phyloP scores from a whole-genome alignment of 2,797 vertebrate species.

The Esox lucius region DNA sequence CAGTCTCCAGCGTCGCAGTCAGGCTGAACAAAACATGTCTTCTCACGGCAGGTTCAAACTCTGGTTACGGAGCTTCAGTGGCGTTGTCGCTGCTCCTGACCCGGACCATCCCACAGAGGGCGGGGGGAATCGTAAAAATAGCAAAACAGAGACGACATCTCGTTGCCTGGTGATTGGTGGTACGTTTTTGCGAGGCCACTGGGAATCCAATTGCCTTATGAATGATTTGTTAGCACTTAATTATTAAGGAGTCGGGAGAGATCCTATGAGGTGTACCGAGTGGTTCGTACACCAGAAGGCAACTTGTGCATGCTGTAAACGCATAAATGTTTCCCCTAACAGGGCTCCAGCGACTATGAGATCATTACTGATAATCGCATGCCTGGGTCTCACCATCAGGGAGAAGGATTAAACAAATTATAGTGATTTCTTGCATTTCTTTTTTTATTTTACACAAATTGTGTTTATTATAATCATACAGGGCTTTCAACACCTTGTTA shows the following conservation, averaged over 20 bases:
- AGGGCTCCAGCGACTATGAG: constrained; percentile 35
- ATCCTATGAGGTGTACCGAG: constrained; percentile 59
- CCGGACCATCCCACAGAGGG: constrained; percentile 31
- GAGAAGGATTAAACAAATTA: not conserved
- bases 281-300: constrained; percentile 19
- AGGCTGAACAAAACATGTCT: constrained; percentile 10
- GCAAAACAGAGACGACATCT: not conserved
- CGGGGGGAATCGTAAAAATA: constrained; percentile 12
- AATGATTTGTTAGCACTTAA: constrained; percentile 70
- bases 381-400: not conserved
- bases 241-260: constrained; percentile 63
- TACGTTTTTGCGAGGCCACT: constrained; percentile 30
- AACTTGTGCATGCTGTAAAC: constrained; percentile 40
- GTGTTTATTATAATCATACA: too few relatives aligned
- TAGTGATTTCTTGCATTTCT: too few relatives aligned
- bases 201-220: constrained; percentile 49
- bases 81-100: constrained; percentile 12
- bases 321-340: constrained; percentile 46
- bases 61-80: constrained; percentile 37
- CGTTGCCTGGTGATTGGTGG: constrained; percentile 17
- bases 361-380: constrained; percentile 47
- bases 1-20: too few relatives aligned
- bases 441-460: too few relatives aligned
- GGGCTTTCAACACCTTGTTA: too few relatives aligned
- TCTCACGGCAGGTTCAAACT: constrained; percentile 45